A percentile compares a stretch with the other conserved stretches of the same genome.
Conservation (phyloP, 2,113 vertebrate species). For the Zapornia atra region DNA sequence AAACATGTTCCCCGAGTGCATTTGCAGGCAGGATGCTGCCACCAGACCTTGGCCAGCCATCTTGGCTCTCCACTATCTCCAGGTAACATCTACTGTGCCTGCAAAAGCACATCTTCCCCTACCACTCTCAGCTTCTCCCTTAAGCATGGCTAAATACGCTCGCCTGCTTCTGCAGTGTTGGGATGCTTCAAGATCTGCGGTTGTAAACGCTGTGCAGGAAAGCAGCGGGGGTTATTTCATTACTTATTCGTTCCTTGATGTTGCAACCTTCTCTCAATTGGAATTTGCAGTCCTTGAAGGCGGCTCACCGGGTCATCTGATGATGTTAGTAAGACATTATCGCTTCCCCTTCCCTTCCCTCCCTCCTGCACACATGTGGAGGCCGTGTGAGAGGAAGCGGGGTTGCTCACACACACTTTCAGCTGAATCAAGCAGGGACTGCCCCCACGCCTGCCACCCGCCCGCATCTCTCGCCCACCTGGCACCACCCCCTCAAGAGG, state of each 20-base stretch:
- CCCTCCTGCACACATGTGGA: background rate
- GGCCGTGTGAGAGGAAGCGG: constrained; percentile 16
- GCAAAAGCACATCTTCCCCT: background rate
- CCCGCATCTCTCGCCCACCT: background rate
- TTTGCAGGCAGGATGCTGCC: background rate
- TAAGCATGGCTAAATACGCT: background rate
- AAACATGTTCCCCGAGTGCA: background rate
- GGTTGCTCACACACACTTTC: background rate
- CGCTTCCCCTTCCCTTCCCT: background rate
- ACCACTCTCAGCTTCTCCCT: background rate
- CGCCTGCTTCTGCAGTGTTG: background rate
- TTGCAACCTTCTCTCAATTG: background rate
- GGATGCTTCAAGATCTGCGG: background rate
- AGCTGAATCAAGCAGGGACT: constrained; percentile 43
- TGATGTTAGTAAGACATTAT: constrained; percentile 37
- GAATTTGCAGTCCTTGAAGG: background rate
- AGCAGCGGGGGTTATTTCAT: background rate
- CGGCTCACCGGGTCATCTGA: constrained; percentile 32
- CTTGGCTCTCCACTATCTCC: background rate
- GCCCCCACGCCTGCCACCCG: constrained; percentile 7
- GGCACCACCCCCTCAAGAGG: background rate
- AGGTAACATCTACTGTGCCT: background rate
- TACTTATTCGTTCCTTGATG: constrained; percentile 4
- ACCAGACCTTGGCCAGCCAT: background rate
- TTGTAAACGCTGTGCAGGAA: background rate